Evolutionary conservation across 2,888 invertebrate genomes (phyloP), one percentile per base, ranked within the genome.

Genomic region (Caenorhabditis sp.): DNA sequence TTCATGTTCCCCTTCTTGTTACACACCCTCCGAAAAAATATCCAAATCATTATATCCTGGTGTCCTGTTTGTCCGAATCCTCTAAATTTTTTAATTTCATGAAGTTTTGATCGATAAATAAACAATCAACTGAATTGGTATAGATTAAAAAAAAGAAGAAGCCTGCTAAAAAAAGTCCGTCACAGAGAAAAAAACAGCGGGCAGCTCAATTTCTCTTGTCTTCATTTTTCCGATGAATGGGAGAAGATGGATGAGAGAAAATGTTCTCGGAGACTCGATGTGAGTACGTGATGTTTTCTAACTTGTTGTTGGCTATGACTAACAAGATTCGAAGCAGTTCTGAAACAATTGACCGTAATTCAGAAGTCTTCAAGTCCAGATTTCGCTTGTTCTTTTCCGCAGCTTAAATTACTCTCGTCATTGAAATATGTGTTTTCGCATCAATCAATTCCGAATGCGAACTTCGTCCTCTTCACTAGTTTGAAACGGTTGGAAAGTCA

Each of bases 201-300:
- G 26, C 58, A 35, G 80, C 80, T 80, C 73, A 66, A n/a, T 58
- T 66, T 44, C 51, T 58, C 49, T 12, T 31, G 47, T 72, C 31
- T 44, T 63, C 28, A 38, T 54, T 47, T 69, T 38, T 54, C 64
- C 26, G 70, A 31, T 49, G 69, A 24, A 56, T 44, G 31, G n/a
- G 49, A 68, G 59, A 76, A 51, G 59, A 77, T 16, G 76, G 77
- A 77, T 69, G 77, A 70, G 70, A 77, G 63, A 38, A 77, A 51
- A 22, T 51, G 51, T 77, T 77, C 68, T 59, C 58, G 47, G 19
- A 38, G 61, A 54, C 44, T 64, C 19, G 41, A 38, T 47, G 44
- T 68, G 68, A 61, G 59, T 75, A 69, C 73, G 80, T 74, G 73
- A 58, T 59, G 28, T 80, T 72, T 80, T 73, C 26, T 51, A 72